A percentile compares a stretch with the other conserved stretches of the same genome.
These are phyloP conservation scores for Carposina sasakii DNA, from an alignment of 1,140 invertebrate species.

Conservation along the genomic window DNA sequence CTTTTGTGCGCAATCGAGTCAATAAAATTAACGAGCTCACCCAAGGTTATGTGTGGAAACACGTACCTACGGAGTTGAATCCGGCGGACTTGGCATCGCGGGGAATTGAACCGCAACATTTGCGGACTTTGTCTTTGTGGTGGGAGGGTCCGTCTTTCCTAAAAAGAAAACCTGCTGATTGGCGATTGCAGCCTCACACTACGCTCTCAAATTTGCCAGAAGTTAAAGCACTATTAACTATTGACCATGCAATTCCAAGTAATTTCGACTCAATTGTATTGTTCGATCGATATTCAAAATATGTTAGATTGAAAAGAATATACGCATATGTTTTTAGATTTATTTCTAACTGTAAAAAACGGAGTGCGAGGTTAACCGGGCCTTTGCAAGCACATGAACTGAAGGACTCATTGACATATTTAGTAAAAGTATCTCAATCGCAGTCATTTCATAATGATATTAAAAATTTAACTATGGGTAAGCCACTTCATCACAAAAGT, in stretches of 20 bases:
- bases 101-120: not conserved
- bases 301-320: not conserved
- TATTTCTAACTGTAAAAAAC: not conserved
- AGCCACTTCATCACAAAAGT: not conserved
- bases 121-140: no score
- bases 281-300: constrained; percentile 12
- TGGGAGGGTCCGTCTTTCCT: no score
- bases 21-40: constrained; percentile 15
- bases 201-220: no score
- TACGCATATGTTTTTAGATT: not conserved
- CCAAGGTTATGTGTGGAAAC: not conserved
- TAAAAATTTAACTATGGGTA: not conserved
- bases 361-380: not conserved
- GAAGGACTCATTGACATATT: not conserved
- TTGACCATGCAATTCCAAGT: not conserved
- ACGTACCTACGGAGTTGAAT: constrained; percentile 7
- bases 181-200: no score
- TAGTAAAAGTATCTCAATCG: not conserved
- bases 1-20: constrained; percentile 17
- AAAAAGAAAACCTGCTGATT: no score
- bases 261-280: no score
- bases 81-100: constrained; percentile 15
- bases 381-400: not conserved
- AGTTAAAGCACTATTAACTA: no score
- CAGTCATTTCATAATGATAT: constrained; percentile 1